phyloP scores from a whole-genome alignment of 1,140 invertebrate genomes.

The Rhyacophila brunnea region DNA sequence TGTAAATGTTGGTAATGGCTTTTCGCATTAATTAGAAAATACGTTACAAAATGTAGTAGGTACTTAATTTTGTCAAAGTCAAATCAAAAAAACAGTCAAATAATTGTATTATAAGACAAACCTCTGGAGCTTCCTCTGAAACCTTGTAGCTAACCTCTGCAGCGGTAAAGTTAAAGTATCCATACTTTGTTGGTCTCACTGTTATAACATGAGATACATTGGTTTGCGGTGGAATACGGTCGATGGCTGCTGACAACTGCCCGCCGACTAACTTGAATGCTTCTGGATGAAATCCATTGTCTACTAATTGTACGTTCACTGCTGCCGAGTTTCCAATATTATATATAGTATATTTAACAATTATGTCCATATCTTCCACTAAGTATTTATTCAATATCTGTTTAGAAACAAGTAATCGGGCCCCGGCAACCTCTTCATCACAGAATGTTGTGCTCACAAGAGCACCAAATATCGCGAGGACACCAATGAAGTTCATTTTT shows the following conservation, averaged over 20 bases:
- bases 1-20: too few species aligned
- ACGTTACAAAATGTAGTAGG: too few species aligned
- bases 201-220: constrained; percentile 95
- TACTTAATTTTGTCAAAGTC: not conserved
- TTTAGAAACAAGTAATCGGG: constrained; percentile 78
- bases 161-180: constrained; percentile 96
- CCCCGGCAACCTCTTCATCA: constrained; percentile 67
- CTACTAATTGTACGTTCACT: constrained; percentile 82
- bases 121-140: constrained; percentile 72
- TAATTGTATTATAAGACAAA: constrained; percentile 39
- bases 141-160: constrained; percentile 88
- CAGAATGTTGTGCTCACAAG: constrained; percentile 47
- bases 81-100: not conserved
- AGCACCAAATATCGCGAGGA: constrained; percentile 44
- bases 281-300: constrained; percentile 86
- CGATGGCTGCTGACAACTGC: constrained; percentile 77
- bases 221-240: constrained; percentile 85
- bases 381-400: constrained; percentile 96
- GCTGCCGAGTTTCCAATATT: constrained; percentile 87
- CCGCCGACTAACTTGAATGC: constrained; percentile 86
- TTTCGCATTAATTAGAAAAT: too few species aligned
- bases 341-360: constrained; percentile 87
- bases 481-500: constrained; percentile 46
- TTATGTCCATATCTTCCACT: constrained; percentile 96
- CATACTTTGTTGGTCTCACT: constrained; percentile 83